A percentile compares a stretch with the other conserved stretches of the same genome.
These are phyloP conservation scores for Polia nebulosa DNA, from an alignment of 2,888 invertebrate genomes.

Conservation along the genomic window DNA sequence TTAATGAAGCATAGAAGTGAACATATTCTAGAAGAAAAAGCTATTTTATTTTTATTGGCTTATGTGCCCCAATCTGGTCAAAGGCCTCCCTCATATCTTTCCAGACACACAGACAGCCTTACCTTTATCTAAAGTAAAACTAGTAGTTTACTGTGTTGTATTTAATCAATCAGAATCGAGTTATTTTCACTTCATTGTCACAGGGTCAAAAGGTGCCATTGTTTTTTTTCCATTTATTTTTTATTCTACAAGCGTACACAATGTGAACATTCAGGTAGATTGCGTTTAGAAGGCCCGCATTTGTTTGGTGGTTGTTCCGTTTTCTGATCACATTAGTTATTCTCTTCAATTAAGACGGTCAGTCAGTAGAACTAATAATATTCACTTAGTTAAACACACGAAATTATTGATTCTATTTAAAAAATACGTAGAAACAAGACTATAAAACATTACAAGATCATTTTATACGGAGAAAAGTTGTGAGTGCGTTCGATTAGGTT, in stretches of 20 bases:
- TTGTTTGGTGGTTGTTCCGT: background rate
- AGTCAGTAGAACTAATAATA: conserved; percentile 6
- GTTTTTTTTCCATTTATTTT: conserved; percentile 46
- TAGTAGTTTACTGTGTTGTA: conserved; percentile 25
- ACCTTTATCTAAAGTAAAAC: background rate
- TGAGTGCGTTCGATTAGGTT: background rate
- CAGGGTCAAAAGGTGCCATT: conserved; percentile 45
- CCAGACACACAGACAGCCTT: conserved; percentile 21
- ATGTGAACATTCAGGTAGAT: conserved; percentile 38
- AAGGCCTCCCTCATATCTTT: no score
- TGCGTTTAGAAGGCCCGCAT: conserved; percentile 19
- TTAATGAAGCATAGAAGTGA: background rate
- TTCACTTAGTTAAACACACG: background rate
- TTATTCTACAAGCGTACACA: conserved; percentile 30
- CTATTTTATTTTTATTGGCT: no score
- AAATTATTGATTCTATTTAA: conserved; percentile 6
- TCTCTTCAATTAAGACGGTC: conserved; percentile 30
- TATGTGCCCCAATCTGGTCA: no score
- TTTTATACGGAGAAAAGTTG: background rate
- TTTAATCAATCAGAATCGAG: conserved; percentile 21
- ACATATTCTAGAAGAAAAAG: conserved; percentile 6
- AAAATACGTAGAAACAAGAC: background rate
- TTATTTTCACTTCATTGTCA: conserved; percentile 50
- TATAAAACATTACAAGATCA: background rate
- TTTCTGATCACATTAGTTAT: conserved; percentile 20